Percentiles rank a stretch among this genome's conserved stretches.
phyloP scores from a whole-genome alignment of 2,113 vertebrate species.

The Bos taurus region ARS-UCD2.0 NC_037328.1:8977001-8977500 shows the following conservation, averaged over 20 bases:
- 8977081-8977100: not conserved
- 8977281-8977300: fast-evolving
- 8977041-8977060: not conserved
- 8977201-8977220: not conserved
- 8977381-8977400: not conserved
- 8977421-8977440: fast-evolving
- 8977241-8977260: not conserved
- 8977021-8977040: not conserved
- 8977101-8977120: not conserved
- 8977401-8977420: fast-evolving
- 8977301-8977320: not conserved
- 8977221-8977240: not conserved
- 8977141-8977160: too few species aligned
- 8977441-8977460: not conserved
- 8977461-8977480: not conserved
- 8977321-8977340: fast-evolving
- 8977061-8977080: not conserved
- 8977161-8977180: not conserved
- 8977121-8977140: not conserved
- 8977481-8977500: not conserved
- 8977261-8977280: not conserved
- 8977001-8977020: not conserved
- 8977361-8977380: not conserved
- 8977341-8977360: fast-evolving
- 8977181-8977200: not conserved